Evolutionary conservation across 2,888 invertebrate species (phyloP), one percentile per base, ranked within the genome.

Genomic region (Melanargia galathea): DNA sequence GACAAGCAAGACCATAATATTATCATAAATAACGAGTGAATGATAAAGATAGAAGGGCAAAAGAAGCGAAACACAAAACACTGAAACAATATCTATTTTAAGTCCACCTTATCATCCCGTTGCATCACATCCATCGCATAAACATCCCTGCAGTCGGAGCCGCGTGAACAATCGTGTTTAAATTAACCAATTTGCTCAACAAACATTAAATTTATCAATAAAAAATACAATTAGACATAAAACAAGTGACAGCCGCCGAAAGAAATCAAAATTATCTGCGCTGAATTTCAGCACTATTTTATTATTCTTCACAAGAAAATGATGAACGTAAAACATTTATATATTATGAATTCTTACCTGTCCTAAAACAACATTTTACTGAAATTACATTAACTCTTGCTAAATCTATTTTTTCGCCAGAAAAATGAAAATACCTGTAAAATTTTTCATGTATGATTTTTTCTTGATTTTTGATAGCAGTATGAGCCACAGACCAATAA

Each of bases 201-300:
- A 66, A 62, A 70, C 68, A 59, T 63, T 35, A 45, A 24, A 51
- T 67, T 51, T 52, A 49, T 58, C 63, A 64, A 75, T 75, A 74
- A 72, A 73, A 78, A 78, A 75, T 75, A 75, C 72, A 78, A 71
- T 83, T 73, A 83, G 83, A 85, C 88, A 89, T 90, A 90, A 89
- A 91, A 90, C 89, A 90, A 86, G 83, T 91, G 90, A 91, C 90
- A 91, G 86, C 87, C 89, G 90, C 86, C 81, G 81, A 81, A 80
- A 45, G 26, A 26, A 38, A 49, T 48, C 49, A 49, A 63, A 65
- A 35, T 38, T 70, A 75, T 76, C 73, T 73, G 68, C 68, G 70
- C 69, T 72, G 75, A 76, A 76, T 73, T 75, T 74, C 65, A 73
- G 62, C 60, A 67, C 26, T 10, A 57, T 8, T n/a, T n/a, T 63